Evolutionary conservation across 2,797 vertebrate genomes (phyloP), one percentile per base, ranked within the genome.

Genomic region (Gephyroberyx darwinii): DNA sequence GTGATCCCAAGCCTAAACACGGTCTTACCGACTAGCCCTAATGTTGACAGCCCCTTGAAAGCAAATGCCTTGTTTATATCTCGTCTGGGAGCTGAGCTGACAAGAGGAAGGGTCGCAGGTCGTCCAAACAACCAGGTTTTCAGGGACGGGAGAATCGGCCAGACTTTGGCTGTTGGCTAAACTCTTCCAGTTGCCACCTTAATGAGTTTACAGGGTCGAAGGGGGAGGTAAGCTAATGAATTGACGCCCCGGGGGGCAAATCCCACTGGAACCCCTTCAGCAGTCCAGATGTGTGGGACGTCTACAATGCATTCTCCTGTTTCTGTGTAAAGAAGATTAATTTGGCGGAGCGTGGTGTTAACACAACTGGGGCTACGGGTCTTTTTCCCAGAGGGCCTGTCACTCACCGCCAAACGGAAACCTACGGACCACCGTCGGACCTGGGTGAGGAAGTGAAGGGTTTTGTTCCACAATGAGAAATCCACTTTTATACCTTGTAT

Each of bases 151-250:
- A 84, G 71, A 75, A 68, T 54, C 14, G 30, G 13, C 2, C 52
- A 80, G 81, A 67, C 80, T 69, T 56, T 16, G 22, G 58, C 87
- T 78, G 61, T 71, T n/a, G 74, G 80, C 71, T 85, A 72, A 87
- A 86, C 77, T 30, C 65, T 73, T 77, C 72, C 81, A 62, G 85
- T 80, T 77, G 76, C 69, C 1, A 12, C 4, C 71, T 88, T 90
- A 87, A 89, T 89, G 82, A 90, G 91, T 91, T 89, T 87, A 89
- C 77, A 68, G 69, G 85, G 75, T 67, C 20, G 52, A 17, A 19
- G 20, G 58, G 37, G 56, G 17, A 9, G 70, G 35, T 65, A 80
- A 62, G 77, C 68, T 86, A 77, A 87, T 84, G 81, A 70, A 77
- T 65, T 2, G 16, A 59, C 53, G 67, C 75, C 66, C n/a, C 16